phyloP scores from a whole-genome alignment of 2,888 invertebrate species.

The Gandaritis pyraliata region DNA sequence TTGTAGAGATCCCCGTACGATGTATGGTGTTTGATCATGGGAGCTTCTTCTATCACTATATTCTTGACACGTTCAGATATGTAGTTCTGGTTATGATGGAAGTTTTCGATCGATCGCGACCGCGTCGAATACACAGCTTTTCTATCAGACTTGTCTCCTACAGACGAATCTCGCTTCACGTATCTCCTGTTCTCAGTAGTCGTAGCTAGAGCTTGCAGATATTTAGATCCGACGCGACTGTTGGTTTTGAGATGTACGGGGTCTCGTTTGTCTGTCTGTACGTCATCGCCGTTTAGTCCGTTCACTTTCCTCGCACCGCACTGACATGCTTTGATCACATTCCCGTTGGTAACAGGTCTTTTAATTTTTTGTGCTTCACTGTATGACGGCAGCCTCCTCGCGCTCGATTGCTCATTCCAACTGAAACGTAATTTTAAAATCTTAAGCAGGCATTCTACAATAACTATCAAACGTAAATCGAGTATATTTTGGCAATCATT shows the following conservation, averaged over 20 bases:
- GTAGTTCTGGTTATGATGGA: conserved; percentile 62
- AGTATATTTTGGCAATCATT: not conserved
- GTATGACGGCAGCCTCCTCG: conserved; percentile 80
- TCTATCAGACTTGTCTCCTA: conserved; percentile 68
- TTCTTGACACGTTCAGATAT: conserved; percentile 61
- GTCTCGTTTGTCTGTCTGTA: conserved; percentile 61
- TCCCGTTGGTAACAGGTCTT: conserved; percentile 75
- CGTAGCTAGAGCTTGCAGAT: conserved; percentile 77
- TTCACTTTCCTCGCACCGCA: conserved; percentile 76
- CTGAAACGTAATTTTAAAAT: conserved; percentile 51
- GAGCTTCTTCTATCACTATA: conserved; percentile 67
- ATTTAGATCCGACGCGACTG: conserved; percentile 78
- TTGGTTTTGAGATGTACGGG: conserved; percentile 69
- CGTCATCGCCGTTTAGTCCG: conserved; percentile 62
- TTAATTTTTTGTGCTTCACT: conserved; percentile 84
- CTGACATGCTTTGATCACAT: conserved; percentile 70
- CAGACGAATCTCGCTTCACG: conserved; percentile 71
- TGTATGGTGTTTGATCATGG: conserved; percentile 73
- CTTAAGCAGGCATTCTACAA: conserved; percentile 3
- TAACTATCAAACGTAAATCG: not conserved
- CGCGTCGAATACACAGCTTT: conserved; percentile 66
- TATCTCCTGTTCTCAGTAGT: conserved; percentile 65
- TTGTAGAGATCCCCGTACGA: conserved; percentile 78
- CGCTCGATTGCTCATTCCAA: conserved; percentile 83
- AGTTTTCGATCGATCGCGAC: conserved; percentile 81